phyloP scores from a whole-genome alignment of 2,888 invertebrate genomes.

The Cryptops parisi region DNA sequence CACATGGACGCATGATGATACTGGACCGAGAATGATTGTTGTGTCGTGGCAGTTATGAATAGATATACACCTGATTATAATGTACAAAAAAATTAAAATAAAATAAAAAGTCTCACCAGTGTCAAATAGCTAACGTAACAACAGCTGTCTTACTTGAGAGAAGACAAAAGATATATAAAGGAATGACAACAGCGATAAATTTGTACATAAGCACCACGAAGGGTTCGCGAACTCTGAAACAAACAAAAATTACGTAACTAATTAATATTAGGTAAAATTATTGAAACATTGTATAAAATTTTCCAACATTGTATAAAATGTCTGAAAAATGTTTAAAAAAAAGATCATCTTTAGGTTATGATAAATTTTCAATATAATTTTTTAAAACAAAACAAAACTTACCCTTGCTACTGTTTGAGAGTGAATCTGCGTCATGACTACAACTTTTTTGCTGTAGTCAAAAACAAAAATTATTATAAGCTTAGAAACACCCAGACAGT shows the following conservation, averaged over 20 bases:
- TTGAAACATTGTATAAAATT: too few species aligned
- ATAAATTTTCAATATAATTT: too few species aligned
- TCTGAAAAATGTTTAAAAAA: too few species aligned
- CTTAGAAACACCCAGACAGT: too few species aligned
- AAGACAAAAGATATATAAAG: neutral
- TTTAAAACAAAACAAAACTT: neutral
- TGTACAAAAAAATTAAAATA: too few species aligned
- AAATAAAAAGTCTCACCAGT: too few species aligned
- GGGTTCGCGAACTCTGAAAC: neutral
- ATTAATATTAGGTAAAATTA: too few species aligned
- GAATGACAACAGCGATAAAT: neutral
- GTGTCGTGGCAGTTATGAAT: neutral
- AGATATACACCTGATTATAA: neutral
- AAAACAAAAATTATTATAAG: neutral
- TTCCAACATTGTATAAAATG: too few species aligned
- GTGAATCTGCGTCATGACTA: neutral
- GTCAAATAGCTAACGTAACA: too few species aligned
- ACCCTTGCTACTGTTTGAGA: neutral
- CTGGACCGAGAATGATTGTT: neutral
- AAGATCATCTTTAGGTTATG: too few species aligned
- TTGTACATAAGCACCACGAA: neutral
- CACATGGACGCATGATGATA: neutral
- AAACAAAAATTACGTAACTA: neutral
- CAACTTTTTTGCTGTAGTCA: neutral
- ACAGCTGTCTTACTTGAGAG: neutral